phyloP scores from a whole-genome alignment of 2,888 invertebrate genomes.

The Andrena trimmerana region DNA sequence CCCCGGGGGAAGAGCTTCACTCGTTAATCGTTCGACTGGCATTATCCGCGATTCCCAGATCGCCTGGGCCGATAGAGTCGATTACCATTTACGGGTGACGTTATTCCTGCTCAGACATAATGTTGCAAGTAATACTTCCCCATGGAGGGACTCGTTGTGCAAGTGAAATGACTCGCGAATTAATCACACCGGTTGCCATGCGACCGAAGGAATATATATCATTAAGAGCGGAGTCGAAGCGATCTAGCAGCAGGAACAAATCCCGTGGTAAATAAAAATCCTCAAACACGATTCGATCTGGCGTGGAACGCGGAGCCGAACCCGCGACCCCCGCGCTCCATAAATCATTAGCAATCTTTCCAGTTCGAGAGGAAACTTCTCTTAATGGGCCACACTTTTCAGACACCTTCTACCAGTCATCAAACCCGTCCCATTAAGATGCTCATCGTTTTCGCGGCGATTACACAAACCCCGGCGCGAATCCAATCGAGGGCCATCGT shows the following conservation, averaged over 20 bases:
- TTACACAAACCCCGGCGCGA: no score
- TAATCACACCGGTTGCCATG: constrained; percentile 18
- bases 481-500: no score
- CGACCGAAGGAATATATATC: constrained; percentile 1
- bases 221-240: background rate
- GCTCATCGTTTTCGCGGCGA: no score
- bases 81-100: constrained; percentile 24
- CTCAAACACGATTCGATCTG: background rate
- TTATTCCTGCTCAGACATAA: constrained; percentile 3
- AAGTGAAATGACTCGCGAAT: constrained; percentile 25
- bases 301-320: background rate
- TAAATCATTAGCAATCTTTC: constrained; percentile 19
- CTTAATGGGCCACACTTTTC: background rate
- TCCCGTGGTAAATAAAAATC: background rate
- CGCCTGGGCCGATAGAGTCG: constrained; percentile 25
- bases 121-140: constrained; percentile 40
- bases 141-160: constrained; percentile 33
- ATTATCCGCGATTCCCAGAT: constrained; percentile 25
- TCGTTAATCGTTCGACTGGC: constrained; percentile 3
- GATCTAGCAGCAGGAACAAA: background rate
- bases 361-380: background rate
- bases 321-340: no score
- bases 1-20: background rate
- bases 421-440: no score
- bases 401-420: no score